Conservation (phyloP, 2,113 vertebrate species). For the Sorex fumeus region DNA sequence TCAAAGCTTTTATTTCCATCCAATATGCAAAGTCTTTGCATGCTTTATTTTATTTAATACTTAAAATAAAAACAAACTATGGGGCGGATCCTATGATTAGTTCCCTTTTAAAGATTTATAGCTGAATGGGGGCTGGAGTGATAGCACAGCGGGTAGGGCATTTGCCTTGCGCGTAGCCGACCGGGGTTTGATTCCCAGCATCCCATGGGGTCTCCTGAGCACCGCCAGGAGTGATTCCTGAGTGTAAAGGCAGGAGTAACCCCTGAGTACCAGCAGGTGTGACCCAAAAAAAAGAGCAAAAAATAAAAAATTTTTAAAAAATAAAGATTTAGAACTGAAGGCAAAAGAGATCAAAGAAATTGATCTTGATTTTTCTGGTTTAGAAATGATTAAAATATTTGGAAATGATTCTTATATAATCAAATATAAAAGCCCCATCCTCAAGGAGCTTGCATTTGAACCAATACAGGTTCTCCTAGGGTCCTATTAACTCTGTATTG, state of each 20-base stretch:
- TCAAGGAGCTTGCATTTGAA: not conserved
- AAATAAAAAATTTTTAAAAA: too few species aligned
- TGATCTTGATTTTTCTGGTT: not conserved
- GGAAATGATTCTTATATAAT: too few species aligned
- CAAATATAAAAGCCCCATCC: not conserved
- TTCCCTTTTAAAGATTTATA: slow-evolving; percentile 35
- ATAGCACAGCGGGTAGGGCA: too few species aligned
- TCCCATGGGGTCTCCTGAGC: too few species aligned
- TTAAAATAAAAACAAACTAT: not conserved
- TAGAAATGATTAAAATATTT: not conserved
- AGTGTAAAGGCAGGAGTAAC: too few species aligned
- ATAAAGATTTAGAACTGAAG: slow-evolving; percentile 10
- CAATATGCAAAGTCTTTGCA: not conserved
- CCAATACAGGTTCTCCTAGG: not conserved
- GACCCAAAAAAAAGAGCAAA: too few species aligned
- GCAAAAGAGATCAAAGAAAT: not conserved
- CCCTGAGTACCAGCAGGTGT: too few species aligned
- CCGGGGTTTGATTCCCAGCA: too few species aligned
- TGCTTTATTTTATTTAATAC: slow-evolving; percentile 4
- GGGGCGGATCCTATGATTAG: not conserved
- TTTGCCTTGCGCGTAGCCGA: too few species aligned
- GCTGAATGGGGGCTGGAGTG: too few species aligned
- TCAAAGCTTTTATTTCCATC: not conserved
- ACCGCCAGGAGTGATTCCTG: too few species aligned
- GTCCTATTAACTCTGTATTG: not conserved